Evolutionary conservation across 1,140 invertebrate genomes (phyloP).

Genomic region (Drosophila auraria): DNA sequence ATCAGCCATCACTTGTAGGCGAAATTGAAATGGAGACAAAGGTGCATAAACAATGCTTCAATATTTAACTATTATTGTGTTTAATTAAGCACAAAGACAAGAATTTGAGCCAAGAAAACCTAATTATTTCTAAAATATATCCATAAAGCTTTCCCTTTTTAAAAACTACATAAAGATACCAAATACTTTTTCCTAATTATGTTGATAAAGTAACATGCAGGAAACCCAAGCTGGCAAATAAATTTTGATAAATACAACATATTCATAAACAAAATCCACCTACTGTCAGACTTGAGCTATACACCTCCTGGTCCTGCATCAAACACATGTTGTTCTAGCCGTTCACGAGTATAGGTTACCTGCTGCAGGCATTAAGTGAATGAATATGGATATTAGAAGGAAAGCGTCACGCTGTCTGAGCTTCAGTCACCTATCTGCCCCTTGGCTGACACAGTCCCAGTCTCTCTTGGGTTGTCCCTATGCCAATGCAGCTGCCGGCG

Average conservation of each 20-base stretch:
- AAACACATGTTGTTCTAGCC: constrained; percentile 20
- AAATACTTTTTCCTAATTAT: neutral
- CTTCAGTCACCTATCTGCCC: constrained; percentile 15
- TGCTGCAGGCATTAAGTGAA: constrained; percentile 26
- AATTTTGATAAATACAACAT: constrained; percentile 10
- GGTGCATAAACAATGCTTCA: neutral
- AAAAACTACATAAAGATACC: no score
- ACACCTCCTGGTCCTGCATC: constrained; percentile 12
- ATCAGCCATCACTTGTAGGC: constrained; percentile 7
- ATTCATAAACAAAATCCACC: constrained; percentile 12
- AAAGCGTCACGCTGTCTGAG: constrained; percentile 59
- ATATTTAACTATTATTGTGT: neutral
- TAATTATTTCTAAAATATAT: neutral
- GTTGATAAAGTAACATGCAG: no score
- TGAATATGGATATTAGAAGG: constrained; percentile 25
- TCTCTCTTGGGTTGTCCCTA: constrained; percentile 20
- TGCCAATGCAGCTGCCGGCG: constrained; percentile 62
- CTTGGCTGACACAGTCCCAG: neutral
- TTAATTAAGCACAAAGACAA: neutral
- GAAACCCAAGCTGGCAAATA: neutral
- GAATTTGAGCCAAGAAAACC: neutral
- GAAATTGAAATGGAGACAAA: constrained; percentile 18
- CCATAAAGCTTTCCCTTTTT: neutral
- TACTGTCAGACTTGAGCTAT: neutral
- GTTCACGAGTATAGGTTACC: neutral